These are phyloP conservation scores for Amblyopsis rosae DNA, from an alignment of 2,113 vertebrate species.

Conservation along the genomic window DNA sequence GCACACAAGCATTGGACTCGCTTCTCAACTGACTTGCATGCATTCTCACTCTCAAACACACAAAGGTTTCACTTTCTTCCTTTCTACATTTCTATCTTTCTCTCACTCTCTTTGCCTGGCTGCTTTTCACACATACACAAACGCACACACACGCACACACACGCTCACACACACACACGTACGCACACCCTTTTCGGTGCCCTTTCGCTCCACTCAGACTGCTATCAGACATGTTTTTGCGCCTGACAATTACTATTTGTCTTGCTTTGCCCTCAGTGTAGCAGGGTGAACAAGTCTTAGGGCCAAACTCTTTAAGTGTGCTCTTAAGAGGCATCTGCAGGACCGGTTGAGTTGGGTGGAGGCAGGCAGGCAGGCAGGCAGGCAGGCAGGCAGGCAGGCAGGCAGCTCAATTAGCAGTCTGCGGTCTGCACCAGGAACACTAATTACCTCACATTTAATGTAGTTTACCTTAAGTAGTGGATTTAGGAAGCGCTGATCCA, in stretches of 20 bases:
- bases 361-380: constrained; percentile 23
- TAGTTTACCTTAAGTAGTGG: constrained; percentile 62
- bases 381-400: constrained; percentile 1
- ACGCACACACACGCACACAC: constrained; percentile 14
- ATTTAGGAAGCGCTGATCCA: constrained; percentile 52
- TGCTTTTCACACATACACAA: constrained; percentile 37
- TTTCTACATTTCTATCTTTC: background rate
- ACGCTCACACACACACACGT: constrained; percentile 14
- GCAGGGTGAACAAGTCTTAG: constrained; percentile 25
- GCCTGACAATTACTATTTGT: constrained; percentile 58
- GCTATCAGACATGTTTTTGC: constrained; percentile 45
- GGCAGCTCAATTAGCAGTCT: constrained; percentile 63
- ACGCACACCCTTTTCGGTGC: background rate
- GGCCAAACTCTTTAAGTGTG: constrained; percentile 14
- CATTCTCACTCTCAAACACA: background rate
- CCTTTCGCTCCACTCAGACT: constrained; percentile 15
- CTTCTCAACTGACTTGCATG: background rate
- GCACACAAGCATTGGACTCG: constrained; percentile 49
- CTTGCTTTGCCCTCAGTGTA: background rate
- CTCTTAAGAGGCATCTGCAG: constrained; percentile 35
- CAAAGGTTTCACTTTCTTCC: background rate
- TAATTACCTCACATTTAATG: constrained; percentile 68
- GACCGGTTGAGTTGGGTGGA: constrained; percentile 38
- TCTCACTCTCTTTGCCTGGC: background rate
- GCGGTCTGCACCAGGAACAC: constrained; percentile 49